A percentile compares a stretch with the other conserved stretches of the same genome.
These are phyloP conservation scores for Microplitis demolitor DNA, from an alignment of 1,140 invertebrate species.

Conservation along the genomic window DNA sequence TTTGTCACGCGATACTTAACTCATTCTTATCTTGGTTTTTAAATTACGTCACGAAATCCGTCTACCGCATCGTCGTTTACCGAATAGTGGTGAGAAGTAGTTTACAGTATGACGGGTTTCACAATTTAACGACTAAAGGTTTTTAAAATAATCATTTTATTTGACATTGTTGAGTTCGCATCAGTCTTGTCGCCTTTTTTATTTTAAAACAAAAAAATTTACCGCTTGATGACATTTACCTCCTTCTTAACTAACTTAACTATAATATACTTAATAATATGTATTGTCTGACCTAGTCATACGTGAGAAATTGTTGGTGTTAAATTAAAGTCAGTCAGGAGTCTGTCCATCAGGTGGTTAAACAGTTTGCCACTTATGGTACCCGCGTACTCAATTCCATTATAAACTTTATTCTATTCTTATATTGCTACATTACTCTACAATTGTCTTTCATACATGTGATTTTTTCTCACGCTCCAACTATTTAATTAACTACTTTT, in stretches of 20 bases:
- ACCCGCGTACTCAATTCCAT: constrained; percentile 10
- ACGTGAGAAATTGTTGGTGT: constrained; percentile 30
- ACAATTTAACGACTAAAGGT: too few relatives aligned
- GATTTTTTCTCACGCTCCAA: constrained; percentile 29
- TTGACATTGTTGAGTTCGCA: too few relatives aligned
- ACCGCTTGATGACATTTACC: constrained; percentile 21
- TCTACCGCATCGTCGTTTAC: not conserved
- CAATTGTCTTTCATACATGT: constrained; percentile 2
- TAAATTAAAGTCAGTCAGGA: constrained; percentile 7
- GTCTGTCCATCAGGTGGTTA: not conserved
- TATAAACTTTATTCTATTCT: constrained; percentile 3
- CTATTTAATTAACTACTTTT: constrained; percentile 22
- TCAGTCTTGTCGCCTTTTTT: too few relatives aligned
- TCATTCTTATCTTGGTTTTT: not conserved
- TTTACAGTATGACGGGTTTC: not conserved
- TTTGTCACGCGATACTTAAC: constrained; percentile 2
- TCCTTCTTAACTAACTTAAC: not conserved
- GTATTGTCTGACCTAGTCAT: constrained; percentile 27
- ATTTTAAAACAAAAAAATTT: constrained; percentile 15
- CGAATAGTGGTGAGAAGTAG: not conserved
- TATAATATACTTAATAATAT: too few relatives aligned
- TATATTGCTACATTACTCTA: constrained; percentile 18
- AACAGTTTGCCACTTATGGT: constrained; percentile 2
- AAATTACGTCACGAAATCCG: not conserved
- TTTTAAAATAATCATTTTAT: too few relatives aligned